These are phyloP conservation scores for Schlechtendalia chinensis DNA, from an alignment of 1,140 invertebrate species.

Conservation along the genomic window DNA sequence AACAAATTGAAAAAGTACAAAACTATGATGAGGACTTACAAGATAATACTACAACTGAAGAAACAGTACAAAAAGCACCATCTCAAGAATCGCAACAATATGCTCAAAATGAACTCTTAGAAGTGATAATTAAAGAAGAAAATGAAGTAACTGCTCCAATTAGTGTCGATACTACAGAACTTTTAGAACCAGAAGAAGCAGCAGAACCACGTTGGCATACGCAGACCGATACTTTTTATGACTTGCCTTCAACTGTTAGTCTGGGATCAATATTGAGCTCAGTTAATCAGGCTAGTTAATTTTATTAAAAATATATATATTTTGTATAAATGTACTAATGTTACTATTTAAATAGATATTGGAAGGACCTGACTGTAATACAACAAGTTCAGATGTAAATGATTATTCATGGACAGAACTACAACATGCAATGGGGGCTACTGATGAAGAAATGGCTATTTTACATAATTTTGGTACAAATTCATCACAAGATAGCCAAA, in stretches of 20 bases:
- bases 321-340: neutral
- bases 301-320: slow-evolving; percentile 1
- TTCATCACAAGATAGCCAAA: slow-evolving; percentile 7
- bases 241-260: slow-evolving; percentile 44
- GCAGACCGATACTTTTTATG: slow-evolving; percentile 35
- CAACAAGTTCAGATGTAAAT: slow-evolving; percentile 10
- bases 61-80: neutral
- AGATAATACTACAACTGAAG: neutral
- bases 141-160: slow-evolving; percentile 34
- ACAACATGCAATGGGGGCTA: slow-evolving; percentile 55
- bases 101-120: slow-evolving; percentile 12
- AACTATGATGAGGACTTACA: neutral
- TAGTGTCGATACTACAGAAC: slow-evolving; percentile 2
- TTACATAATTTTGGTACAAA: slow-evolving; percentile 54
- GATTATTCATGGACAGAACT: slow-evolving; percentile 53
- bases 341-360: slow-evolving; percentile 40
- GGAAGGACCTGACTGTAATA: slow-evolving; percentile 46
- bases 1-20: slow-evolving; percentile 1
- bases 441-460: slow-evolving; percentile 55
- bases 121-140: neutral
- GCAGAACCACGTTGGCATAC: slow-evolving; percentile 42
- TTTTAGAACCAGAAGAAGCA: slow-evolving; percentile 35
- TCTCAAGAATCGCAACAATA: slow-evolving; percentile 4
- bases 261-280: slow-evolving; percentile 54
- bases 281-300: slow-evolving; percentile 53